phyloP scores from a whole-genome alignment of 2,888 invertebrate species.

The Julus scanicus region DNA sequence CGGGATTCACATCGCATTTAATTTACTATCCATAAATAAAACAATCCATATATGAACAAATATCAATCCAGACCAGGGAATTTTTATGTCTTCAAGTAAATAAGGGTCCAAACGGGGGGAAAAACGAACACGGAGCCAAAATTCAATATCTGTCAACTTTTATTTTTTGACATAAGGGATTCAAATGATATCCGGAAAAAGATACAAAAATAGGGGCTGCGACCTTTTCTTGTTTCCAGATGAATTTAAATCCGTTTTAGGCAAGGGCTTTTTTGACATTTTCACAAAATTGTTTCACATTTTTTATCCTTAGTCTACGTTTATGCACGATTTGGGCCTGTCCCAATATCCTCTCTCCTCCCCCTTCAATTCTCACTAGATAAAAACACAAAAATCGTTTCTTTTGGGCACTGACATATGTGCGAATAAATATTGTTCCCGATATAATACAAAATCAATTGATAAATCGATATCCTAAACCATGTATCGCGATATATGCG shows the following conservation, averaged over 20 bases:
- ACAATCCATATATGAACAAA: slow-evolving; percentile 43
- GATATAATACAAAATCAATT: slow-evolving; percentile 41
- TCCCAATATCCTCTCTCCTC: no score
- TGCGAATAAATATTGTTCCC: slow-evolving; percentile 9
- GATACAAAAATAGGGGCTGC: slow-evolving; percentile 36
- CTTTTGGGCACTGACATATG: background rate
- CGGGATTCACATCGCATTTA: slow-evolving; percentile 3
- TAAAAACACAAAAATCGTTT: background rate
- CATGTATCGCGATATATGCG: background rate
- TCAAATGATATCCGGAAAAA: slow-evolving; percentile 40
- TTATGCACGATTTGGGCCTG: background rate
- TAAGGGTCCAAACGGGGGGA: background rate
- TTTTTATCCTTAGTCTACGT: background rate
- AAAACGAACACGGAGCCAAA: background rate
- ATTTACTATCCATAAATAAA: slow-evolving; percentile 45
- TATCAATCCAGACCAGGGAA: background rate
- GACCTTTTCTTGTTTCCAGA: slow-evolving; percentile 18
- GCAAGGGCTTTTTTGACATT: slow-evolving; percentile 31
- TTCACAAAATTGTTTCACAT: slow-evolving; percentile 32
- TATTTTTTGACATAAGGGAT: slow-evolving; percentile 21
- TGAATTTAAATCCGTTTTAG: slow-evolving; percentile 41
- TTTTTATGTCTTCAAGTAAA: background rate
- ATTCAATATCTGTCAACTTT: slow-evolving; percentile 45
- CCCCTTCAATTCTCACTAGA: no score
- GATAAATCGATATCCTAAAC: background rate